Conservation (phyloP, 2,113 vertebrate genomes). For the Urocynchramus pylzowi region DNA sequence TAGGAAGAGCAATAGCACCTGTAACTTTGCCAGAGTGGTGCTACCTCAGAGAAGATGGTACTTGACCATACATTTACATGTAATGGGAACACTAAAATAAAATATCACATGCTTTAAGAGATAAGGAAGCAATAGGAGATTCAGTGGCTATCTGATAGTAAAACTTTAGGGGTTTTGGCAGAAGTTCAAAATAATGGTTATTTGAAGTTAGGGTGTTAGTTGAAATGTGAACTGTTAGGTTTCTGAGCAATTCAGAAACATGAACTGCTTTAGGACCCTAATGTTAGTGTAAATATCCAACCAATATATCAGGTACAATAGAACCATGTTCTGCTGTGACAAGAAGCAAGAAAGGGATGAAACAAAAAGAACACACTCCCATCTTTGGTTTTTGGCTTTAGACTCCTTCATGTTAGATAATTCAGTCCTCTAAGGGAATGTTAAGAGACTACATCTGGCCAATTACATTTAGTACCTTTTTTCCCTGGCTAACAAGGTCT, state of each 20-base stretch:
- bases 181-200: neutral
- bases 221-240: neutral
- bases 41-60: neutral
- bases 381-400: neutral
- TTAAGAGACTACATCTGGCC: neutral
- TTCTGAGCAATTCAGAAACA: neutral
- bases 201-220: neutral
- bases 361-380: neutral
- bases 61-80: neutral
- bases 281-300: neutral
- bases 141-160: neutral
- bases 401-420: neutral
- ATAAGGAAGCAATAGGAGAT: neutral
- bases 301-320: neutral
- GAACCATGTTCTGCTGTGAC: neutral
- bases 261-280: neutral
- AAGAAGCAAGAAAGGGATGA: neutral
- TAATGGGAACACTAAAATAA: neutral
- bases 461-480: neutral
- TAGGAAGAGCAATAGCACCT: neutral
- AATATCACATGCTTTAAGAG: neutral
- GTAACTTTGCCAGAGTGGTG: neutral
- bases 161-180: neutral
- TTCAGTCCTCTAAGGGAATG: neutral
- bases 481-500: neutral